Evolutionary conservation across 64 coral and sea anemone genomes (phyloP).

Genomic region (Montipora foliosa): DNA sequence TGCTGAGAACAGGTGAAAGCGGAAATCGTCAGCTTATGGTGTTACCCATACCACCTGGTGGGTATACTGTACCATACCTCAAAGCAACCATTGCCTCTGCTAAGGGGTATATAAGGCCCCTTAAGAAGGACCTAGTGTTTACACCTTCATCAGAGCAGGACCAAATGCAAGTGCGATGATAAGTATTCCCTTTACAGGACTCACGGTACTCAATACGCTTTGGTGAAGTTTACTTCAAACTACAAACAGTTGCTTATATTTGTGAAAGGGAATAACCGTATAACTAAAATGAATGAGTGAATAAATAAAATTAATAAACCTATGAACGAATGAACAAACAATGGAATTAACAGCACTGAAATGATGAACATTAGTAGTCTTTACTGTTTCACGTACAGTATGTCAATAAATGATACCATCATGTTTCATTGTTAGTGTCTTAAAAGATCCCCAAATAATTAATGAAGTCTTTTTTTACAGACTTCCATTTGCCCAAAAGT

Average conservation of each 20-base stretch:
- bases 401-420: slow-evolving; percentile 21
- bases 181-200: not conserved
- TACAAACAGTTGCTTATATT: slow-evolving; percentile 21
- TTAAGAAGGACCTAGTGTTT: slow-evolving; percentile 48
- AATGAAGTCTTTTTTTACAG: slow-evolving; percentile 19
- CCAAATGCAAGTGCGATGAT: slow-evolving; percentile 44
- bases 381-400: slow-evolving; percentile 21
- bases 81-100: slow-evolving; percentile 48
- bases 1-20: slow-evolving; percentile 40
- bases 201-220: not conserved
- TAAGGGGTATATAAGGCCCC: slow-evolving; percentile 46
- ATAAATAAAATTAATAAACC: slow-evolving; percentile 11
- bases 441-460: not conserved
- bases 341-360: slow-evolving; percentile 7
- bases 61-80: slow-evolving; percentile 34
- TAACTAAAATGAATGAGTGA: slow-evolving; percentile 13
- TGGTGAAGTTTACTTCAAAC: slow-evolving; percentile 24
- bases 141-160: slow-evolving; percentile 21
- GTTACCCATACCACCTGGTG: slow-evolving; percentile 14
- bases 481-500: slow-evolving; percentile 41
- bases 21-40: slow-evolving; percentile 53
- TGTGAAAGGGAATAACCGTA: not conserved
- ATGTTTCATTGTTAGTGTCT: slow-evolving; percentile 18
- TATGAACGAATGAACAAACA: slow-evolving; percentile 3
- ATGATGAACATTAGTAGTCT: not conserved